These are phyloP conservation scores for Pachyramphus minor DNA, from an alignment of 2,113 vertebrate species.

Conservation along the genomic window DNA sequence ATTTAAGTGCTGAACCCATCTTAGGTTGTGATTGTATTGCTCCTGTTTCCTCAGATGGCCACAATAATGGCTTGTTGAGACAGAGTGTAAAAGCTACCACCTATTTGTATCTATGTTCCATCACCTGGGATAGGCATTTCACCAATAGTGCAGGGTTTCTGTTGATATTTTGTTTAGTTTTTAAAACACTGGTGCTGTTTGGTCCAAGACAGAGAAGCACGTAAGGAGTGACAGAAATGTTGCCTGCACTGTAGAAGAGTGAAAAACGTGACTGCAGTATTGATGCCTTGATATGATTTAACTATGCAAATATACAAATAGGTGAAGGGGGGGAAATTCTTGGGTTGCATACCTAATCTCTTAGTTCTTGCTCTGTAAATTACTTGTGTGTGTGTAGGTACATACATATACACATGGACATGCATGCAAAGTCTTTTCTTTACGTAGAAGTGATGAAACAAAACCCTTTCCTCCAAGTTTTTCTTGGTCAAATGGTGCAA, in stretches of 20 bases:
- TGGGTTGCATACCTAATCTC: conserved; percentile 8
- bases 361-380: conserved; percentile 8
- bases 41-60: neutral
- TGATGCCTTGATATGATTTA: conserved; percentile 43
- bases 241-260: conserved; percentile 16
- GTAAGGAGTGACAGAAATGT: neutral
- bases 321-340: neutral
- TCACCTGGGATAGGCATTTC: conserved; percentile 41
- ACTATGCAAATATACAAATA: conserved; percentile 45
- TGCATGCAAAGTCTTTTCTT: conserved; percentile 40
- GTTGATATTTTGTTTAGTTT: neutral
- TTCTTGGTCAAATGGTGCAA: conserved; percentile 15
- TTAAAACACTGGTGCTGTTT: conserved; percentile 50
- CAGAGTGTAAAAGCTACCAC: conserved; percentile 27
- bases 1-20: neutral
- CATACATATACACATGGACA: neutral
- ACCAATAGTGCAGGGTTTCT: conserved; percentile 14
- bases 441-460: conserved; percentile 44
- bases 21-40: neutral
- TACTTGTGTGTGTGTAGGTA: neutral
- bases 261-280: conserved; percentile 12
- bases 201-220: neutral
- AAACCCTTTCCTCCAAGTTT: conserved; percentile 31
- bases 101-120: conserved; percentile 49
- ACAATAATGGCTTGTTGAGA: neutral